Base-by-base conservation (phyloP, 2,797 vertebrate genomes). In the Sebastolobus alascanus region DNA sequence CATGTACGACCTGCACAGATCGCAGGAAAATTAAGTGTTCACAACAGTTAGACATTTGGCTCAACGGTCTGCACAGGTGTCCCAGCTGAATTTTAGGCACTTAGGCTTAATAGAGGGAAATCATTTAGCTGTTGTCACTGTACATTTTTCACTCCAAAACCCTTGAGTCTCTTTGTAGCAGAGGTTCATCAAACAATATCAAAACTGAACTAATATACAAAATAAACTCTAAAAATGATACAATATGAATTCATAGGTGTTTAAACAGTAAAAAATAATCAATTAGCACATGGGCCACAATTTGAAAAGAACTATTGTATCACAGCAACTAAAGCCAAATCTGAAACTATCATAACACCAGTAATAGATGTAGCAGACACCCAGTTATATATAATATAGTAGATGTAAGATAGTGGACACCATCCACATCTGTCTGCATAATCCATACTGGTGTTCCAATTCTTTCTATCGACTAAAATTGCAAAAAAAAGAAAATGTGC, bases 1-100 rank as follows among this genome's bases (percentile, higher is more conserved):
- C 25, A 25, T 25, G 25, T 33, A 43, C 37, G 74, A 68, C 59
- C 38, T 37, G 20, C 52, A 37, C 6, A 55, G 22, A 68, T 14
- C 12, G 11, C 0, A 33, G 6, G 22, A 31, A 73, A 77, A 33
- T 55, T 1, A 75, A 64, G 29, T 20, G 52, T 22, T n/a, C 40
- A 37, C 25, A n/a, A 63, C 50, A 4, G 31, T 66, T 13, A 29
- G 50, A 71, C 54, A 76, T 73, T 83, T 77, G 67, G 56, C 72
- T 73, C 12, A 67, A 10, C 27, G 18, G 66, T 29, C 50, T 29
- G 35, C 68, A 63, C 58, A 81, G 75, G 69, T 81, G 73, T 66
- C 84, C 65, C 38, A 59, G 52, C 64, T 81, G 75, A 76, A 68
- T 74, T 82, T 83, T 40, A 79, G 43, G 54, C 80, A 82, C 71